phyloP scores from a whole-genome alignment of 2,888 invertebrate genomes.

The Leptopilina drosophilae region DNA sequence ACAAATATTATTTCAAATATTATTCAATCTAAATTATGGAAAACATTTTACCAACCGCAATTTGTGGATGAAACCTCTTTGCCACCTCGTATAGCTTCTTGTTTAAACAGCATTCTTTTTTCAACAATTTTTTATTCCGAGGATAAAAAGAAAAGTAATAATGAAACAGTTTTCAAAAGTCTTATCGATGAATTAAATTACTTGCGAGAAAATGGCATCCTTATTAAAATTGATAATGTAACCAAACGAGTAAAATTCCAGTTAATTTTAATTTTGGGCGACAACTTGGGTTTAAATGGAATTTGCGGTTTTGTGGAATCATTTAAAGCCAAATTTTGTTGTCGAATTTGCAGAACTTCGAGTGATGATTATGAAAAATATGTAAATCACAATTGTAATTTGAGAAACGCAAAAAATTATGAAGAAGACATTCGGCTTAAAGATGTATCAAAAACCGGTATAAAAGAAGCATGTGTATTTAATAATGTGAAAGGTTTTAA shows the following conservation, averaged over 20 bases:
- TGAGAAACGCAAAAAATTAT: conserved; percentile 44
- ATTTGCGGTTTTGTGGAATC: conserved; percentile 19
- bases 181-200: conserved; percentile 43
- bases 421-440: conserved; percentile 29
- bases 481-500: conserved; percentile 45
- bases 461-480: conserved; percentile 46
- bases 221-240: conserved; percentile 17
- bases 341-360: conserved; percentile 44
- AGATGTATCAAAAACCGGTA: conserved; percentile 23
- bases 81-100: conserved; percentile 44
- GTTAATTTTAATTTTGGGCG: not conserved
- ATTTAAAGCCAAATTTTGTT: conserved; percentile 41
- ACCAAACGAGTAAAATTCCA: conserved; percentile 42
- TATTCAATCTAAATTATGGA: conserved; percentile 32
- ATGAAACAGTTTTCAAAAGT: conserved; percentile 35
- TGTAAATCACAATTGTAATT: conserved; percentile 27
- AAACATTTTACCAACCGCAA: conserved; percentile 27
- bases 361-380: not conserved
- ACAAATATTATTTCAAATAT: not conserved
- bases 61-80: conserved; percentile 23
- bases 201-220: conserved; percentile 26
- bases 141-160: conserved; percentile 42
- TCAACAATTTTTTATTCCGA: conserved; percentile 38
- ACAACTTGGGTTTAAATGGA: too few species aligned
- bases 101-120: conserved; percentile 44